phyloP scores from a whole-genome alignment of 2,888 invertebrate species.

The Marronus borbonicus region DNA sequence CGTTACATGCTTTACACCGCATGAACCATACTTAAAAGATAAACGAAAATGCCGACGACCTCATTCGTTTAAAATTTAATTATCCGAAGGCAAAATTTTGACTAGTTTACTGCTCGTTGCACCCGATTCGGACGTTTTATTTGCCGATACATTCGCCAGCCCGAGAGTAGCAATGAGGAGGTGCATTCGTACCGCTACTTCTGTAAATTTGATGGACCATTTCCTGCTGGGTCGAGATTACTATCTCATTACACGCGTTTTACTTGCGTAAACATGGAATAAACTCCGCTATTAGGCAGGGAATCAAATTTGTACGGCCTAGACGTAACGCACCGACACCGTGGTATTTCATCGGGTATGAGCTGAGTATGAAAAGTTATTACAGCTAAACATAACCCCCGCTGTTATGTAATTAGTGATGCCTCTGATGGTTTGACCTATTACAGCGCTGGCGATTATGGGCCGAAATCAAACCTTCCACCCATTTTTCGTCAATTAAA shows the following conservation, averaged over 20 bases:
- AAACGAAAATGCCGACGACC: conserved; percentile 39
- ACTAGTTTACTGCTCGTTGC: conserved; percentile 47
- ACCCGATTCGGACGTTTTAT: conserved; percentile 37
- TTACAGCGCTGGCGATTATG: background rate
- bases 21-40: conserved; percentile 4
- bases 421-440: conserved; percentile 25
- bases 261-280: conserved; percentile 43
- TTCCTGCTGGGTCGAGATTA: conserved; percentile 43
- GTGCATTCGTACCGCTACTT: conserved; percentile 23
- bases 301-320: conserved; percentile 36
- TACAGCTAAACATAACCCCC: conserved; percentile 28
- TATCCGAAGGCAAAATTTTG: conserved; percentile 47
- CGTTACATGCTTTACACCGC: conserved; percentile 18
- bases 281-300: conserved; percentile 29
- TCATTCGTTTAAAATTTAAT: conserved; percentile 49
- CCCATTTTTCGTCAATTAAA: conserved; percentile 30
- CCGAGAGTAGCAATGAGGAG: background rate
- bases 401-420: conserved; percentile 42
- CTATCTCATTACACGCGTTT: conserved; percentile 46
- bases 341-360: background rate
- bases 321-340: conserved; percentile 1
- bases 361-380: conserved; percentile 23
- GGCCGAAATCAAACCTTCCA: conserved; percentile 13
- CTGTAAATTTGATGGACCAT: conserved; percentile 35
- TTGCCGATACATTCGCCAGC: conserved; percentile 9